Evolutionary conservation across 2,888 invertebrate species (phyloP).

Genomic region (Ophioninae sp.): DNA sequence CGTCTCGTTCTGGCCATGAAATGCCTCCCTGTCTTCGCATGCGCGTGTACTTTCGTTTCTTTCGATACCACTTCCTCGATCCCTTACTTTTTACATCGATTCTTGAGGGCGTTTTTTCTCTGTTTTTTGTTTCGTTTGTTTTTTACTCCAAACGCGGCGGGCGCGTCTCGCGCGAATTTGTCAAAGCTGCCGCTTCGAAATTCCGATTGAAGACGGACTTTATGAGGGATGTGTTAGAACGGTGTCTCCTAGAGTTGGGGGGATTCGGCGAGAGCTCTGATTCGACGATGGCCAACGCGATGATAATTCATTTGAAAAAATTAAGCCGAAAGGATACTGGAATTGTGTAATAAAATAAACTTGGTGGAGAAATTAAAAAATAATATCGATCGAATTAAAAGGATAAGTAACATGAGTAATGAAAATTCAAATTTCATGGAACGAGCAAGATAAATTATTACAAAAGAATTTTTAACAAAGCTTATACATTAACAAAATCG

Average conservation of each 20-base stretch:
- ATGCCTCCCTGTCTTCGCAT: neutral
- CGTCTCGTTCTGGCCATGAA: neutral
- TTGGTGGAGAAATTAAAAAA: too few species aligned
- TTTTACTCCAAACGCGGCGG: neutral
- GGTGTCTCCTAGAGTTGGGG: neutral
- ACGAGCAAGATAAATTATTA: too few species aligned
- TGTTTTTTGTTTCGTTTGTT: neutral
- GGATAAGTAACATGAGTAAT: too few species aligned
- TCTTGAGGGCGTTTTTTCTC: neutral
- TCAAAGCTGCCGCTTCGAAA: constrained; percentile 1
- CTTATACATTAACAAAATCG: too few species aligned
- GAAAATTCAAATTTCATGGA: too few species aligned
- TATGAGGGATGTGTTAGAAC: neutral
- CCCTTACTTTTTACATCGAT: neutral
- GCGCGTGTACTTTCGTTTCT: neutral
- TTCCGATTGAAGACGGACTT: neutral
- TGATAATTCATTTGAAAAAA: too few species aligned
- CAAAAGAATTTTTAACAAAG: too few species aligned
- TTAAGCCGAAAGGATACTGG: too few species aligned
- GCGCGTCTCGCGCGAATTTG: constrained; percentile 6
- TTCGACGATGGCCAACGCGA: neutral
- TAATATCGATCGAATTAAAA: too few species aligned
- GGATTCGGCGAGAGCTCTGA: neutral
- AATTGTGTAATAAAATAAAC: too few species aligned
- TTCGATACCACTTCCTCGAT: neutral